Percentiles rank a stretch among this genome's conserved stretches.
phyloP scores from a whole-genome alignment of 1,140 invertebrate species.

The Aporrectodea caliginosa region DNA sequence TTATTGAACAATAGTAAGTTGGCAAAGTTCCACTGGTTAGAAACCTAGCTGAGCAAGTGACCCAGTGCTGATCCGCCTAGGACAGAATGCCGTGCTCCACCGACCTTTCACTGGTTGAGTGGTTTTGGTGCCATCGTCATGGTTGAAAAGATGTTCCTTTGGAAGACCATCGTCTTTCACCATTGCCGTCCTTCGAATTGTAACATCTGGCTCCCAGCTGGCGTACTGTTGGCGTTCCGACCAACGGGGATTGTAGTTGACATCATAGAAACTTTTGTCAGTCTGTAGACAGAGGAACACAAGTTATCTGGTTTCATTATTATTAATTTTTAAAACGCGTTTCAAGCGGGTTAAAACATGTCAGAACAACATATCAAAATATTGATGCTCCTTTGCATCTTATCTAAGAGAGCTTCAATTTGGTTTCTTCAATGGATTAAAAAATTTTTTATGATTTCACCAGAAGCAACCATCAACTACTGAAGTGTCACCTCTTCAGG shows the following conservation, averaged over 20 bases:
- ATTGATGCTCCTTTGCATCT: not conserved
- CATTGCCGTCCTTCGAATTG: not conserved
- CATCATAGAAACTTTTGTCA: not conserved
- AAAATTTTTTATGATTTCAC: not conserved
- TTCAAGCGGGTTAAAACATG: not conserved
- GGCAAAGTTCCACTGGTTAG: not conserved
- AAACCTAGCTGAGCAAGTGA: not conserved
- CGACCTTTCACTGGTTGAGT: not conserved
- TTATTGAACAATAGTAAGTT: not conserved
- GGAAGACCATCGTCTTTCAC: not conserved
- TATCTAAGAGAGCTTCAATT: not conserved
- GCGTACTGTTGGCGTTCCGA: not conserved
- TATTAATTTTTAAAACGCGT: not conserved
- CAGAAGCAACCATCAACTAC: not conserved
- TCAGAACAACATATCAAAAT: not conserved
- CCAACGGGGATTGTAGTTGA: not conserved
- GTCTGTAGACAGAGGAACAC: not conserved
- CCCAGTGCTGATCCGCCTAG: not conserved
- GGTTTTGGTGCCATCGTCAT: not conserved
- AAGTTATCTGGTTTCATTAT: not conserved
- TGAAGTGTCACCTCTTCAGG: not conserved
- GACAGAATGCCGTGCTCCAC: too few relatives aligned
- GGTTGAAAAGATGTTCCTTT: not conserved
- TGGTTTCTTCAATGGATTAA: not conserved
- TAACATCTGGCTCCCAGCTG: too few relatives aligned